phyloP scores from a whole-genome alignment of 1,140 invertebrate species.

The Heliconius himera region DNA sequence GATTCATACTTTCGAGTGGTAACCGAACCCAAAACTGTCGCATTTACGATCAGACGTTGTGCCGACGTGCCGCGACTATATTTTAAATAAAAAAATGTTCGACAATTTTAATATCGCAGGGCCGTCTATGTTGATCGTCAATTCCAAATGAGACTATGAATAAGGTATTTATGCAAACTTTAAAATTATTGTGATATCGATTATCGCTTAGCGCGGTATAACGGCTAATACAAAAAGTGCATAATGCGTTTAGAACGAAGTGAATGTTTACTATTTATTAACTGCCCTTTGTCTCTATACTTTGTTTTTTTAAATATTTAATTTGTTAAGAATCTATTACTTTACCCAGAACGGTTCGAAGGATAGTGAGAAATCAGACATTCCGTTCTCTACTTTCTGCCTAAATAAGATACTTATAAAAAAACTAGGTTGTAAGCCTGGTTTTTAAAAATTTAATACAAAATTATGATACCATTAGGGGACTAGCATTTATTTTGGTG shows the following conservation, averaged over 20 bases:
- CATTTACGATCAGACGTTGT: too few relatives aligned
- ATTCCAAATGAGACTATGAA: conserved; percentile 15
- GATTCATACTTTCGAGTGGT: background rate
- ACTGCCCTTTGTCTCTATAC: background rate
- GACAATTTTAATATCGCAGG: background rate
- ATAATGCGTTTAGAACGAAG: background rate
- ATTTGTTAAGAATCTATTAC: too few relatives aligned
- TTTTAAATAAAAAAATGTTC: background rate
- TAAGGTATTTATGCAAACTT: conserved; percentile 9
- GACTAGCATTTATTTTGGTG: too few relatives aligned
- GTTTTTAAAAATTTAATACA: too few relatives aligned
- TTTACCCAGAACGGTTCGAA: background rate
- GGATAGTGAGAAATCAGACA: background rate
- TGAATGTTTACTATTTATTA: conserved; percentile 19
- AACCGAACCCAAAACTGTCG: background rate
- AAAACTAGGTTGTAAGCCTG: too few relatives aligned
- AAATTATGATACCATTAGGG: too few relatives aligned
- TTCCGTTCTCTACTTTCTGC: background rate
- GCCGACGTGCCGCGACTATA: too few relatives aligned
- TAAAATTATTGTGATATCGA: conserved; percentile 16
- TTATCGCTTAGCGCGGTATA: background rate
- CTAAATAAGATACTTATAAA: too few relatives aligned
- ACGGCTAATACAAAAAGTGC: background rate
- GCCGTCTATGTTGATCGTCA: background rate
- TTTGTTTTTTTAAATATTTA: background rate